Base-by-base conservation (phyloP, 2,888 invertebrate genomes). In the Parascotia fuliginaria region DNA sequence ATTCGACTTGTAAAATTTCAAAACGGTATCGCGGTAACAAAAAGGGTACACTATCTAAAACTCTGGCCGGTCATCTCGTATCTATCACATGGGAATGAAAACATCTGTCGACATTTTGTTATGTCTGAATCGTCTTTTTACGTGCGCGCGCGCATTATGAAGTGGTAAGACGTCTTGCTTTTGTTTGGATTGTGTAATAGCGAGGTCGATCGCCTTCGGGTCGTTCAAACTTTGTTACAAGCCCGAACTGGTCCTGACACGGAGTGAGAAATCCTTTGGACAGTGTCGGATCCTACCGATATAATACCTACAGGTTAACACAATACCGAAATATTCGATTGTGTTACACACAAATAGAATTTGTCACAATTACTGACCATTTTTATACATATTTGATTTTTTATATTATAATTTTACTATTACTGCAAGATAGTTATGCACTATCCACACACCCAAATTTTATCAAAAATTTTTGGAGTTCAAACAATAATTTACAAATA, bases 61-160 rank as follows among this genome's bases (percentile, higher is more conserved):
- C 64, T 43, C 61, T 53, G 67, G 50, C 60, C 72, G 73, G 72
- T 70, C 73, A 79, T 81, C 81, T 80, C 74, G 75, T 72, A 71
- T 76, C 81, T 84, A 87, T 86, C 84, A 86, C 82, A 84, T 83
- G 83, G 79, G 85, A 89, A 86, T 87, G 82, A 85, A 87, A 89
- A 88, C 85, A 87, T 87, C 86, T 88, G 89, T 89, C 85, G 84
- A 85, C 85, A 81, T 87, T 81, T 81, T 60, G 72, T 79, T 77
- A 76, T 73, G 79, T 74, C 78, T 72, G 73, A 73, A 69, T 70
- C 62, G 67, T 72, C 63, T 74, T 78, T 76, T 79, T 77, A 74
- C 74, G 73, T 76, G 75, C 75, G 73, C 76, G 68, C 66, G 76
- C 70, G 81, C 81, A 75, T 81, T 80, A 78, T 83, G 78, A 75